Base-by-base conservation (phyloP, 2,797 vertebrate species). In the Mus caroli region DNA sequence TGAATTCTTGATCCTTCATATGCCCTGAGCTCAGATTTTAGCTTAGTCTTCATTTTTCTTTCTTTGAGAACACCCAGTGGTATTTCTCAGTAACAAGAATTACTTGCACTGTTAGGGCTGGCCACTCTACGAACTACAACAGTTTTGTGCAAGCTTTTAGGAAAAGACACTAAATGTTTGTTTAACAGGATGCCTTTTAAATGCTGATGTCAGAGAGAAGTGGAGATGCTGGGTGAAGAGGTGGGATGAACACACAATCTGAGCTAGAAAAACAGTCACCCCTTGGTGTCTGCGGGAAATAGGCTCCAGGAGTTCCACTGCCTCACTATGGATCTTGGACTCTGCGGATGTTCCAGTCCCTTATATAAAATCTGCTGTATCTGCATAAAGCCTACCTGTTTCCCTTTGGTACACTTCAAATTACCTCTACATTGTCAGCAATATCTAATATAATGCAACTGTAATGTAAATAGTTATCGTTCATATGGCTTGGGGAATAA, bases 161-260 rank as follows among this genome's bases (percentile, higher is more conserved):
- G 0, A 15, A 95, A 91, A 83, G 13, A 94, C 31, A 40, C 15
- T 77, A 86, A 91, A 78, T 52, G 26, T 84, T 83, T 80, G 73
- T 62, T 85, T 31, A 71, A 50, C 20, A n/a, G 34, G 43, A 52
- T 22, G 15, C 17, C 15, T 93, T 91, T 58, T 50, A 95, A 82
- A 94, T 50, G 56, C 54, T 82, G 26, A 12, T 60, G 46, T 86
- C 71, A 88, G 28, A 37, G 26, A 79, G 12, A 60, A 56, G 40
- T 24, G 40, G 54, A 91, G 9, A 60, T 77, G 62, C 46, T 88
- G 60, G 40, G 28, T 67, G 60, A 0, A 56, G 28, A 34, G 24
- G 19, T 52, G 31, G 17, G 12, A 43, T 76, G 24, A n/a, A 34
- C 58, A 58, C 5, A 85, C 17, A 82, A 10, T 22, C 52, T 91